These are phyloP conservation scores for Hyaena hyaena DNA, from an alignment of 2,113 vertebrate species.

Conservation along the genomic window DNA sequence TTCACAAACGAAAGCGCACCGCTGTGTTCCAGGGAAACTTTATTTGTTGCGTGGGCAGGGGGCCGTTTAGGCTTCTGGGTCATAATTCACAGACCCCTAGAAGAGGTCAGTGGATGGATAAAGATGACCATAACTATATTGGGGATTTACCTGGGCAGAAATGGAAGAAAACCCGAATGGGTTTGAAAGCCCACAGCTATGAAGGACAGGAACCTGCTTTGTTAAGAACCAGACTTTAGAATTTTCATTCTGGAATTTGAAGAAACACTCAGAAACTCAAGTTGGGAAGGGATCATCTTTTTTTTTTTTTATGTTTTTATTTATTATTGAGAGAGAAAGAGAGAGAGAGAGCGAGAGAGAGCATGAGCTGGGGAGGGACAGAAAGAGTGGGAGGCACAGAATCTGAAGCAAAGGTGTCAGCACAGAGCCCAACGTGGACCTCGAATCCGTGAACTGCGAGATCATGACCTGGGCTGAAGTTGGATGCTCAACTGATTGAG, in stretches of 20 bases:
- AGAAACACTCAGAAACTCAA: neutral
- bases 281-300: neutral
- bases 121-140: no score
- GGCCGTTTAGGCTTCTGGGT: rapidly evolving
- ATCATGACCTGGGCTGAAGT: no score
- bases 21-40: neutral
- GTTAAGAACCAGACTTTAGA: neutral
- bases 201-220: neutral
- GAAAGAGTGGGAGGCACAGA: no score
- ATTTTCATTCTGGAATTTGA: neutral
- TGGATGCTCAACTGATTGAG: no score
- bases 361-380: no score
- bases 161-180: neutral
- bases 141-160: neutral
- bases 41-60: neutral
- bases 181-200: neutral
- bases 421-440: no score
- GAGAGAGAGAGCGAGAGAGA: no score
- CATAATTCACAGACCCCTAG: rapidly evolving
- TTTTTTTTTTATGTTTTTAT: neutral
- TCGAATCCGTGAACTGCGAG: no score
- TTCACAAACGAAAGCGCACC: rapidly evolving
- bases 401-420: no score
- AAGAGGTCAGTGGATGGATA: neutral
- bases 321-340: no score